phyloP scores from a whole-genome alignment of 2,113 vertebrate genomes.

The Pollachius pollachius region DNA sequence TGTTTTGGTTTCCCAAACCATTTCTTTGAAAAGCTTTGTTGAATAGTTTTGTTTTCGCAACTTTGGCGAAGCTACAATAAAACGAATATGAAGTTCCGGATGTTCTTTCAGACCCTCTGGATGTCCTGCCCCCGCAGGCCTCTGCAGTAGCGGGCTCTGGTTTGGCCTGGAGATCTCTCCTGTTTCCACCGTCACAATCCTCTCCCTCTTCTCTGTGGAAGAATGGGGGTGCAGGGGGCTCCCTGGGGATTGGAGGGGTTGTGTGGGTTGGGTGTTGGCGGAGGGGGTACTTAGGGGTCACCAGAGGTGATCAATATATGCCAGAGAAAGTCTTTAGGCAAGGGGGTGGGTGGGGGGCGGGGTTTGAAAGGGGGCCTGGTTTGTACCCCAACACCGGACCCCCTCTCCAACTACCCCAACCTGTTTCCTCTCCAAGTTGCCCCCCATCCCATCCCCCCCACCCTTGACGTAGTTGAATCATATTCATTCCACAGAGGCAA shows the following conservation, averaged over 20 bases:
- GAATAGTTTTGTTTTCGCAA: too few relatives aligned
- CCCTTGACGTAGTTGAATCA: neutral
- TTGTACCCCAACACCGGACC: constrained; percentile 32
- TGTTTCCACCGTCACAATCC: constrained; percentile 35
- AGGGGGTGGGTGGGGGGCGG: constrained; percentile 5
- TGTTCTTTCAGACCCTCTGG: neutral
- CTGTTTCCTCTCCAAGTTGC: constrained; percentile 38
- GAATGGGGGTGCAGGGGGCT: constrained; percentile 12
- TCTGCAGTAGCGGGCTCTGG: neutral
- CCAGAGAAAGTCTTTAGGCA: constrained; percentile 67
- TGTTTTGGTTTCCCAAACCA: neutral
- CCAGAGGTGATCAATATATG: constrained; percentile 71
- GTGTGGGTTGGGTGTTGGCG: neutral
- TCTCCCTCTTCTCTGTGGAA: constrained; percentile 46
- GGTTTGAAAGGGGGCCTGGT: constrained; percentile 57
- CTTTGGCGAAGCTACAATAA: neutral
- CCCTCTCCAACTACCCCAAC: constrained; percentile 22
- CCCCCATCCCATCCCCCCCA: too few relatives aligned
- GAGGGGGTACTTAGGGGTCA: constrained; percentile 35
- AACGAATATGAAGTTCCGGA: neutral
- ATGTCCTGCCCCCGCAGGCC: neutral
- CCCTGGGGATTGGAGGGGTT: constrained; percentile 21
- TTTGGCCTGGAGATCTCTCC: constrained; percentile 14
- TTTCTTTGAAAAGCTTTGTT: too few relatives aligned
- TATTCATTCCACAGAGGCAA: too few relatives aligned